Conservation (phyloP, 2,113 vertebrate genomes). For the Aviceda subcristata region DNA sequence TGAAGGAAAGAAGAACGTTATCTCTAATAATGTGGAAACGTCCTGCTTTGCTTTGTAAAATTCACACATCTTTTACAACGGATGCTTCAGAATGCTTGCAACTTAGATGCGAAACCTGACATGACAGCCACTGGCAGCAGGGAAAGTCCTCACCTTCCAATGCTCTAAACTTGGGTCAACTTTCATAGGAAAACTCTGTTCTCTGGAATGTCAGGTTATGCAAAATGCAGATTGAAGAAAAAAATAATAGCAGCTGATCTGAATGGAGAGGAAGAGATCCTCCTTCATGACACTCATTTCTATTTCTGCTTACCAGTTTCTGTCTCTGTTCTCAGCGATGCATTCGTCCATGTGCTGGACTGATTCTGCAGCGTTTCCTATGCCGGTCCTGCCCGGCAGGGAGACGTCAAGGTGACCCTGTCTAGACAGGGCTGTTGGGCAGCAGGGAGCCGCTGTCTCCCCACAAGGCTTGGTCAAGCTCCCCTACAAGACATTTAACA, state of each 20-base stretch:
- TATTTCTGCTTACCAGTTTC: neutral
- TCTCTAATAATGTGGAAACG: neutral
- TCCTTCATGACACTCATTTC: neutral
- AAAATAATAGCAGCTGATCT: neutral
- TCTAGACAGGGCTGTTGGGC: neutral
- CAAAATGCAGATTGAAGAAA: neutral
- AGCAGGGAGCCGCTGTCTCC: neutral
- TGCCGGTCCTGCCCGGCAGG: neutral
- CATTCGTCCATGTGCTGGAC: neutral
- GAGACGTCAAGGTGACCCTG: conserved; percentile 2
- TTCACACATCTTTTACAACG: neutral
- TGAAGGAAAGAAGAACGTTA: neutral
- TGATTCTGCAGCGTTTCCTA: neutral
- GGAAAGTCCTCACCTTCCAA: neutral
- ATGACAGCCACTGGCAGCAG: neutral
- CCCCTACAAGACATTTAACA: neutral
- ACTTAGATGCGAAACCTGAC: neutral
- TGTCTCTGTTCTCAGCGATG: neutral
- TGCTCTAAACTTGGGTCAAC: neutral
- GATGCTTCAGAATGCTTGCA: neutral
- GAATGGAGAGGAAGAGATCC: neutral
- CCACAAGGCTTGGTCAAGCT: neutral
- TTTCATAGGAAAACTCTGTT: neutral
- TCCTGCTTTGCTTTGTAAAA: neutral
- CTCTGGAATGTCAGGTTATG: neutral